These are phyloP conservation scores for Saccostrea glomerata DNA, from an alignment of 1,140 invertebrate species.

Conservation along the genomic window DNA sequence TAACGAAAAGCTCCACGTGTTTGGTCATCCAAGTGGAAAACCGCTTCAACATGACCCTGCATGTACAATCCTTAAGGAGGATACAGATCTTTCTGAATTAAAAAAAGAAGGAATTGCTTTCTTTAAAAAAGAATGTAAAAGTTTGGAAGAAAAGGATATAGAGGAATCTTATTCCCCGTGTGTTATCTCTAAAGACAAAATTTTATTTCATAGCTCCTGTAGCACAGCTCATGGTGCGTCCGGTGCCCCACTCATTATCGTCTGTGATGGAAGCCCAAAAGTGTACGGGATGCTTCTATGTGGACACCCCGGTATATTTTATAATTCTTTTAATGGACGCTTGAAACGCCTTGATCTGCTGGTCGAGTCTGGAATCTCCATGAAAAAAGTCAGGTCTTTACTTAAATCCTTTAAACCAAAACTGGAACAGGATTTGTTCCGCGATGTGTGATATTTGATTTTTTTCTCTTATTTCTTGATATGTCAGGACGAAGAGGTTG, in stretches of 20 bases:
- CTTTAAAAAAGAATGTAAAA: not conserved
- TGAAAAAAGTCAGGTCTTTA: not conserved
- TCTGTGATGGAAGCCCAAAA: not conserved
- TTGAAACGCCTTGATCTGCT: not conserved
- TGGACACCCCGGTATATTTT: not conserved
- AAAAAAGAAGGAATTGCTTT: not conserved
- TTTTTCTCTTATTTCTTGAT: too few relatives aligned
- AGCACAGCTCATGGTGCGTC: not conserved
- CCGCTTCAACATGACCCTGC: not conserved
- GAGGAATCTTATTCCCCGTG: not conserved
- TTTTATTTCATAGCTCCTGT: not conserved
- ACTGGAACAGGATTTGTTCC: too few relatives aligned
- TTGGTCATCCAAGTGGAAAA: not conserved
- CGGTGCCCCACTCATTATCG: not conserved
- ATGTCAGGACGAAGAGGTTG: too few relatives aligned
- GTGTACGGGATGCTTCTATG: not conserved
- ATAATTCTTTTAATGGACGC: not conserved
- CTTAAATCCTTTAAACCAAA: not conserved
- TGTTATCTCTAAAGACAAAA: not conserved
- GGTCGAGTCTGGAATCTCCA: slow-evolving; percentile 12
- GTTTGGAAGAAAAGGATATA: not conserved
- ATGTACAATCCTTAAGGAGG: not conserved
- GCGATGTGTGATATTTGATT: too few relatives aligned
- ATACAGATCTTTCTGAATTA: not conserved
- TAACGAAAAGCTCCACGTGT: not conserved